A percentile compares a stretch with the other conserved stretches of the same genome.
These are phyloP conservation scores for Sphecodes monilicornis DNA, from an alignment of 2,888 invertebrate species.

Conservation along the genomic window DNA sequence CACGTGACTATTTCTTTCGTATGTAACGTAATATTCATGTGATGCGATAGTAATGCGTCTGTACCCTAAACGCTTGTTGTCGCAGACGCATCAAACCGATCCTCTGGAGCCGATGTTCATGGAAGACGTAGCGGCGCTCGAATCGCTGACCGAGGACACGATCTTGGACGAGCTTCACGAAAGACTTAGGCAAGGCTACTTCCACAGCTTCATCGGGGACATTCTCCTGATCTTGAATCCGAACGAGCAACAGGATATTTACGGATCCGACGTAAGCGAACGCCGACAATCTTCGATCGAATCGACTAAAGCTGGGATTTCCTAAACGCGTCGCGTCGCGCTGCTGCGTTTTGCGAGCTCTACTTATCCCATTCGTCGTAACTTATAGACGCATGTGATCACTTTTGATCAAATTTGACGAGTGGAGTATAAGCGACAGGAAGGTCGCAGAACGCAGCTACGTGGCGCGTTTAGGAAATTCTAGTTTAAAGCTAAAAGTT, in stretches of 20 bases:
- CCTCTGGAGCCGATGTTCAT: slow-evolving; percentile 90
- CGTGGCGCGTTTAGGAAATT: no score
- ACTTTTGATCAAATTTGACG: no score
- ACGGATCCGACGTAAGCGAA: slow-evolving; percentile 88
- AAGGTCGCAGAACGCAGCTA: no score
- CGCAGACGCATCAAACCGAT: slow-evolving; percentile 79
- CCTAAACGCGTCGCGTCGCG: no score
- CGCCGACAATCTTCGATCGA: neutral
- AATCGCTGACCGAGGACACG: slow-evolving; percentile 90
- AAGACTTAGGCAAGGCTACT: slow-evolving; percentile 88
- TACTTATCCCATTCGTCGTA: no score
- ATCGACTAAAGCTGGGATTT: no score
- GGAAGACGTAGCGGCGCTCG: slow-evolving; percentile 93
- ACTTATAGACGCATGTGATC: no score
- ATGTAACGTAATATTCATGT: no score
- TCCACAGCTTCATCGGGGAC: slow-evolving; percentile 93
- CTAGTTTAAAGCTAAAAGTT: neutral
- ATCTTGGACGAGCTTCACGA: slow-evolving; percentile 89
- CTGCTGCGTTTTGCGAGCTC: no score
- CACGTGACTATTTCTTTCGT: no score
- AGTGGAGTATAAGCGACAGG: no score
- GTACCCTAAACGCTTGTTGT: neutral
- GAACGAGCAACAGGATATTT: slow-evolving; percentile 90
- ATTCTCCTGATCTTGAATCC: slow-evolving; percentile 92
- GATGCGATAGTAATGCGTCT: no score